phyloP scores from a whole-genome alignment of 2,113 vertebrate genomes.

The Thermophis baileyi region DNA sequence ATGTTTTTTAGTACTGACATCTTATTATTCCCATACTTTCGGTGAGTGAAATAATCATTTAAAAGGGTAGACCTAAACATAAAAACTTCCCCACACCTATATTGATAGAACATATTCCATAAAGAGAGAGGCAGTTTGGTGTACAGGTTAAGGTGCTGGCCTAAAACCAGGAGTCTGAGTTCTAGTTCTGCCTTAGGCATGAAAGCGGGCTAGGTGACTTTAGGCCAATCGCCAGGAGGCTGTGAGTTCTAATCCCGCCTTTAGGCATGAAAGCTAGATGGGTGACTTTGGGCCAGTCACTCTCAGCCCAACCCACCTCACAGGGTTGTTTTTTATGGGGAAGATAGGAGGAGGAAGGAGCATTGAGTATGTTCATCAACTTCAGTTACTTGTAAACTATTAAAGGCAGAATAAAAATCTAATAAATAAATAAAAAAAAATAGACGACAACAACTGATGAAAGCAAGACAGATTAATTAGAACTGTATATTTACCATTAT shows the following conservation, averaged over 20 bases:
- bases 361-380: too few relatives aligned
- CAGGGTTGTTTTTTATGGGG: not conserved
- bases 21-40: not conserved
- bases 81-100: not conserved
- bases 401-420: not conserved
- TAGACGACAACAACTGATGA: not conserved
- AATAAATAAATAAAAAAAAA: not conserved
- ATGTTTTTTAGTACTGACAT: not conserved
- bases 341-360: not conserved
- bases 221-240: too few relatives aligned
- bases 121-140: not conserved
- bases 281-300: too few relatives aligned
- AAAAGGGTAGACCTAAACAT: not conserved
- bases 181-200: not conserved
- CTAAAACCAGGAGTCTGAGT: not conserved
- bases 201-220: too few relatives aligned
- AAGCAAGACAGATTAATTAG: not conserved
- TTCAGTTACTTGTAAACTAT: not conserved
- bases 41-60: not conserved
- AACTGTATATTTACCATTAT: slow-evolving; percentile 85
- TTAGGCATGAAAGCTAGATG: not conserved
- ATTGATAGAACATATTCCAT: not conserved
- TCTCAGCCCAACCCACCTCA: not conserved
- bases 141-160: not conserved
- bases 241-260: too few relatives aligned